Evolutionary conservation across 2,797 vertebrate species (phyloP).

Genomic region (Labeo calbasu): DNA sequence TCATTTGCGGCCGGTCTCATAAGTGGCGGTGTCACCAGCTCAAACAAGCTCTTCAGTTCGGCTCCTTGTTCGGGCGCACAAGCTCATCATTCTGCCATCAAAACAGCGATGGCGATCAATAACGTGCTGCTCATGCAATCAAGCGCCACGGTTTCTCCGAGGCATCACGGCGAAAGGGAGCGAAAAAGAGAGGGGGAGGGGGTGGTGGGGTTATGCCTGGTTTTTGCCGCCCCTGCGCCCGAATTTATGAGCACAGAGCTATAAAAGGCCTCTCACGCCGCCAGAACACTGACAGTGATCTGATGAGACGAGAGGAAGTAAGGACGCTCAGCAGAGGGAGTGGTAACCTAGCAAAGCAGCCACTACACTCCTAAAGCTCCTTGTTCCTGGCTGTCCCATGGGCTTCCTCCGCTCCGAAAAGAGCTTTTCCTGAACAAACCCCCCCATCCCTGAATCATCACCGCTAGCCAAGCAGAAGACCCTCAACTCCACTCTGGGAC

Average conservation of each 20-base stretch:
- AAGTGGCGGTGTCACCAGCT: constrained; percentile 46
- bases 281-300: constrained; percentile 94
- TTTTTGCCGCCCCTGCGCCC: constrained; percentile 4
- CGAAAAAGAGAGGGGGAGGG: not conserved
- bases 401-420: constrained; percentile 85
- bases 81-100: constrained; percentile 51
- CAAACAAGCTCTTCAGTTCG: constrained; percentile 49
- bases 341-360: constrained; percentile 88
- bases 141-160: constrained; percentile 52
- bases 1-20: constrained; percentile 37
- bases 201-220: constrained; percentile 1
- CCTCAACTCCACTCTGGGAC: constrained; percentile 83
- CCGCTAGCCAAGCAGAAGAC: constrained; percentile 92
- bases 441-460: constrained; percentile 86
- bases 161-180: not conserved
- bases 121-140: constrained; percentile 44
- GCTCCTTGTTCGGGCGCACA: constrained; percentile 32
- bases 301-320: constrained; percentile 91
- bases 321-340: constrained; percentile 66
- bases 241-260: constrained; percentile 66
- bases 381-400: constrained; percentile 78
- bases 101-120: constrained; percentile 48
- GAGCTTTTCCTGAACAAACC: constrained; percentile 78
- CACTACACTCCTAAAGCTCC: constrained; percentile 54
- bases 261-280: constrained; percentile 84